A percentile compares a stretch with the other conserved stretches of the same genome.
phyloP scores from a whole-genome alignment of 2,888 invertebrate genomes.

The Spatulosminthurus flaviceps region DNA sequence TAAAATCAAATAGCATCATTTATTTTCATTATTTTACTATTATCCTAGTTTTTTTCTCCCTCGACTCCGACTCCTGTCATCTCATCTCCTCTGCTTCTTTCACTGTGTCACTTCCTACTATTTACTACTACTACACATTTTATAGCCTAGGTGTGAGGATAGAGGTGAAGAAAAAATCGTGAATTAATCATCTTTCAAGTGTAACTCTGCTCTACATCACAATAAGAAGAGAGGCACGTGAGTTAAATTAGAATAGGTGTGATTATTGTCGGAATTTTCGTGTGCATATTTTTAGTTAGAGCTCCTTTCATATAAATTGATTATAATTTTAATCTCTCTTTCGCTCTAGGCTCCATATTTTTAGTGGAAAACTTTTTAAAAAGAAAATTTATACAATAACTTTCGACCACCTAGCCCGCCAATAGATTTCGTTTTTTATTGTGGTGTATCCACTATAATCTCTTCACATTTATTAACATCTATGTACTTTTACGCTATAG shows the following conservation, averaged over 20 bases:
- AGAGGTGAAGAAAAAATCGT: neutral
- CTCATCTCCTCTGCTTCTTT: neutral
- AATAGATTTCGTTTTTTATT: too few species aligned
- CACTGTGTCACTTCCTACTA: too few species aligned
- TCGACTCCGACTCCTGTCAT: neutral
- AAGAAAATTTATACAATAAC: too few species aligned
- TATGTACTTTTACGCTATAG: neutral
- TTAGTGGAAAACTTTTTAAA: neutral
- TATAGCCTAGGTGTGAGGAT: too few species aligned
- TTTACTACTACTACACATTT: too few species aligned
- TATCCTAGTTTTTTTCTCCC: constrained; percentile 18
- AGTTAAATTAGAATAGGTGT: neutral
- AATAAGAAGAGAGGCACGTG: neutral
- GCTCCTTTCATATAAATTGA: neutral
- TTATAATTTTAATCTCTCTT: neutral
- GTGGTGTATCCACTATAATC: too few species aligned
- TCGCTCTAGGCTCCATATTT: neutral
- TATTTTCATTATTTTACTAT: constrained; percentile 18
- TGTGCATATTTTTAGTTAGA: neutral
- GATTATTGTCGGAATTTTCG: neutral
- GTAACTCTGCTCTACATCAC: constrained; percentile 7
- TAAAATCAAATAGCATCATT: constrained; percentile 8
- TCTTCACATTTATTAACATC: neutral
- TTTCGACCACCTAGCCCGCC: too few species aligned
- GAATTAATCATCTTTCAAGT: constrained; percentile 12